phyloP scores from a whole-genome alignment of 2,113 vertebrate species.

The Odontophorus gujanensis region DNA sequence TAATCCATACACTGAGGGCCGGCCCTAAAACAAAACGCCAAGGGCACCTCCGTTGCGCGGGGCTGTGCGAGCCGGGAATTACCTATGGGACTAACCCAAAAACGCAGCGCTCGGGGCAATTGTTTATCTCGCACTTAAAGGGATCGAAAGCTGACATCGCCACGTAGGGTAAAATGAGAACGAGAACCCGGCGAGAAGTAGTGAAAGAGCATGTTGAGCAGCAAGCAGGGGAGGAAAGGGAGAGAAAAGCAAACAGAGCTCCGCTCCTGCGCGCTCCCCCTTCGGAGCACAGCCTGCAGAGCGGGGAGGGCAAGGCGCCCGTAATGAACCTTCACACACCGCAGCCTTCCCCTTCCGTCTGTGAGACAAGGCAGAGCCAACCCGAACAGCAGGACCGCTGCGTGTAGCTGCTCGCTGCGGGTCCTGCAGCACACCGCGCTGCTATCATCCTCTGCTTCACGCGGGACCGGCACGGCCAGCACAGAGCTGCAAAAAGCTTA shows the following conservation, averaged over 20 bases:
- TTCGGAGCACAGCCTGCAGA: neutral
- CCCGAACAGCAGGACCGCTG: neutral
- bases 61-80: neutral
- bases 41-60: neutral
- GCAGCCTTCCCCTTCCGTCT: neutral
- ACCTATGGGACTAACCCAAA: slow-evolving; percentile 22
- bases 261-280: neutral
- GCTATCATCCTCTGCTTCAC: neutral
- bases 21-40: slow-evolving; percentile 4
- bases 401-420: neutral
- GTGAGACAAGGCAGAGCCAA: neutral
- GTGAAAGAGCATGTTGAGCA: neutral
- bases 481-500: neutral
- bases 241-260: neutral
- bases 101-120: neutral
- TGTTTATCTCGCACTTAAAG: neutral
- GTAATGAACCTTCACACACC: neutral
- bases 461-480: neutral
- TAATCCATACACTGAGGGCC: slow-evolving; percentile 48
- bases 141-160: neutral
- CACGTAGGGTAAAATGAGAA: neutral
- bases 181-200: neutral
- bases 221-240: neutral
- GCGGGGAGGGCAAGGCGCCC: neutral
- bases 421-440: neutral